Evolutionary conservation across 1,140 invertebrate species (phyloP).

Genomic region (Phthorimaea operculella): DNA sequence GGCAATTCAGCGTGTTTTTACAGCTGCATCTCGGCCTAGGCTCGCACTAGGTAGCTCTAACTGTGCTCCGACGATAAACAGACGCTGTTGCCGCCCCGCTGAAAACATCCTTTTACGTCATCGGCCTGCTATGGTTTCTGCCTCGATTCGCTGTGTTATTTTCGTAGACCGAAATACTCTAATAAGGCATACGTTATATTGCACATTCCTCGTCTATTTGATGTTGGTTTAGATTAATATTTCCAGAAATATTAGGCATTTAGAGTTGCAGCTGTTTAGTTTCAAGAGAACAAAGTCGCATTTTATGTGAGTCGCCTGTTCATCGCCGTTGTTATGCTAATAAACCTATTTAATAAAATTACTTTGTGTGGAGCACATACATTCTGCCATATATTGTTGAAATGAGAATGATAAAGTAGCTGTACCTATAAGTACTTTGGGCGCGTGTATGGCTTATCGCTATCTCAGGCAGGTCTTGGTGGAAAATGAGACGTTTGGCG

Average conservation of each 20-base stretch:
- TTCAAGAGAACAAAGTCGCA: slow-evolving; percentile 11
- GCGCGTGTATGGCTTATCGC: background rate
- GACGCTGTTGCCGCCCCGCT: slow-evolving; percentile 58
- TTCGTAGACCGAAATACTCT: slow-evolving; percentile 1
- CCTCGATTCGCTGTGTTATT: slow-evolving; percentile 21
- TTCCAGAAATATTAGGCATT: no score
- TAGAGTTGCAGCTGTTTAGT: no score
- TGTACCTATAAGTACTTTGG: no score
- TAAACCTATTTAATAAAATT: slow-evolving; percentile 17
- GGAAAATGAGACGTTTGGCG: slow-evolving; percentile 33
- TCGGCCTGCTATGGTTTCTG: slow-evolving; percentile 51
- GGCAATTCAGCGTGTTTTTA: slow-evolving; percentile 49
- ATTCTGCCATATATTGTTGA: background rate
- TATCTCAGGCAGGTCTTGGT: slow-evolving; percentile 8
- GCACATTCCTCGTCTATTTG: no score
- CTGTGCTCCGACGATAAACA: slow-evolving; percentile 62
- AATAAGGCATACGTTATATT: slow-evolving; percentile 7
- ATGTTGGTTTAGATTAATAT: no score
- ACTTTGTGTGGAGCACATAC: background rate
- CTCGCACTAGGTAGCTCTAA: slow-evolving; percentile 49
- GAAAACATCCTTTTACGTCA: slow-evolving; percentile 68
- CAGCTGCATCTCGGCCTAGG: slow-evolving; percentile 60
- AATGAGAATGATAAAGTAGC: background rate
- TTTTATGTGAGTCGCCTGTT: slow-evolving; percentile 15
- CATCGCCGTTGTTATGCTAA: slow-evolving; percentile 10